Evolutionary conservation across 1,140 invertebrate species (phyloP).

Genomic region (Drosophila teissieri): DNA sequence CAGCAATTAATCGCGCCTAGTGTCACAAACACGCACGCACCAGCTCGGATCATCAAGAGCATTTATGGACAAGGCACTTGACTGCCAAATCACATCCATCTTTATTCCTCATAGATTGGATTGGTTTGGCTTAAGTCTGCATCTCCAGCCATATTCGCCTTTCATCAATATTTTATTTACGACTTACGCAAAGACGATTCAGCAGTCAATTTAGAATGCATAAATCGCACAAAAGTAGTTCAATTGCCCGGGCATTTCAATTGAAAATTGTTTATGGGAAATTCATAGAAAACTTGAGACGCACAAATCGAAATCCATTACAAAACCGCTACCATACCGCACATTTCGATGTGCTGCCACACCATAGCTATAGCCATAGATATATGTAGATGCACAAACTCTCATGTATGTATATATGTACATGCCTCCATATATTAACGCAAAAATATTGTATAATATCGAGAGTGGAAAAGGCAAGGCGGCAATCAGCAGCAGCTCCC

Average conservation of each 20-base stretch:
- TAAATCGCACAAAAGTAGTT: conserved; percentile 74
- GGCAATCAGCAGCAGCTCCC: conserved; percentile 62
- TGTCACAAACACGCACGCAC: conserved; percentile 33
- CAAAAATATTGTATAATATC: conserved; percentile 78
- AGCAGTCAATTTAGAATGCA: conserved; percentile 62
- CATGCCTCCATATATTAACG: conserved; percentile 37
- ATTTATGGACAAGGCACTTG: conserved; percentile 17
- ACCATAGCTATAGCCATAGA: not conserved
- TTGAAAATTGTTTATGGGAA: conserved; percentile 75
- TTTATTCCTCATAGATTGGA: conserved; percentile 24
- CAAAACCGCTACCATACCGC: conserved; percentile 38
- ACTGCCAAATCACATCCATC: conserved; percentile 11
- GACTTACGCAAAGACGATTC: conserved; percentile 29
- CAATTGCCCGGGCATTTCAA: conserved; percentile 72
- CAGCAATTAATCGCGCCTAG: conserved; percentile 54
- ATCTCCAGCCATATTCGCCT: not conserved
- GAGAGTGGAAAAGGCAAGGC: conserved; percentile 27
- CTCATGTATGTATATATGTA: not conserved
- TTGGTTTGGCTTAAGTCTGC: conserved; percentile 1
- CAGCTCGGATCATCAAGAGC: conserved; percentile 33
- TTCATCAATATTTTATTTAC: conserved; percentile 31
- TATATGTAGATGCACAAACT: conserved; percentile 6
- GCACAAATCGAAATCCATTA: conserved; percentile 71
- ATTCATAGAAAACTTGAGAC: conserved; percentile 76
- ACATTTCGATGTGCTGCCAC: conserved; percentile 27